phyloP scores from a whole-genome alignment of 2,888 invertebrate species.

The Chrysomela aeneicollis region DNA sequence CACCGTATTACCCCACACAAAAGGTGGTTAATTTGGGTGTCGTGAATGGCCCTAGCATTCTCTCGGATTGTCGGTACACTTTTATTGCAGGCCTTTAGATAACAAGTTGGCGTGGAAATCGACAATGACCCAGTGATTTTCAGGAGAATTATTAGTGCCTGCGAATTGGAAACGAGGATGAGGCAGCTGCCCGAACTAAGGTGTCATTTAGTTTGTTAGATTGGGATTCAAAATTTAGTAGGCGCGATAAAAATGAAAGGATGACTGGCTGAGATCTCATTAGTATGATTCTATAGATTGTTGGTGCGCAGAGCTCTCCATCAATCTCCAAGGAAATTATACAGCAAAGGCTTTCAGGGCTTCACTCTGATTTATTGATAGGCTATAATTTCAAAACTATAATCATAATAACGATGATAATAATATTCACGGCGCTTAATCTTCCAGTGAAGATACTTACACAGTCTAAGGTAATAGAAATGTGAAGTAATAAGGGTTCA shows the following conservation, averaged over 20 bases:
- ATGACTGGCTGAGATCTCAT: neutral
- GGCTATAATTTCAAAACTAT: no score
- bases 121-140: conserved; percentile 4
- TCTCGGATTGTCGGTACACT: conserved; percentile 4
- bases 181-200: neutral
- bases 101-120: conserved; percentile 3
- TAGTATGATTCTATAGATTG: neutral
- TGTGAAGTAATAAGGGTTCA: no score
- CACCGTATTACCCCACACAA: conserved; percentile 17
- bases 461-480: no score
- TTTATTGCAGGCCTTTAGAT: neutral
- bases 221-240: neutral
- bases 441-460: no score
- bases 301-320: no score
- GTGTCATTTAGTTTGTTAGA: neutral
- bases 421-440: no score
- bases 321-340: no score
- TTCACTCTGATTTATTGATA: no score
- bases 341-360: no score
- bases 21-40: conserved; percentile 11
- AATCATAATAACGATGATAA: no score
- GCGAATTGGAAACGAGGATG: neutral
- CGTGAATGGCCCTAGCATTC: conserved; percentile 6
- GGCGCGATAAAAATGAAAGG: neutral
- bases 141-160: neutral